Conservation (phyloP, 1,140 invertebrate species). For the Solenopsis fugax region DNA sequence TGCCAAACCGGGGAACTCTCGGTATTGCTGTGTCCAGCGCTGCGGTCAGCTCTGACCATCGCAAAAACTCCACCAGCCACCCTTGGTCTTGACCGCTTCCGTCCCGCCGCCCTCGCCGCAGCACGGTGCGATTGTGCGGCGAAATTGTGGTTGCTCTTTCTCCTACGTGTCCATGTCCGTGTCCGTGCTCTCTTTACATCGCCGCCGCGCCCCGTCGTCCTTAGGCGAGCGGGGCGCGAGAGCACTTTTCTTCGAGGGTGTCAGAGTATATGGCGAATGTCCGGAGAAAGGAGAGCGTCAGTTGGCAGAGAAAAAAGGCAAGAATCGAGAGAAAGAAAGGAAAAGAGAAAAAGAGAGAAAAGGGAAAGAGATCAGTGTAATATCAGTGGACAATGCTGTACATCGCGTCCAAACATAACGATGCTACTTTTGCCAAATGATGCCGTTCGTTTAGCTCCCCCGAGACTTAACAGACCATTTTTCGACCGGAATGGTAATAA, state of each 20-base stretch:
- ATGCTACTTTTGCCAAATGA: constrained; percentile 84
- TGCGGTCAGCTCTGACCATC: constrained; percentile 80
- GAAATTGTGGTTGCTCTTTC: constrained; percentile 80
- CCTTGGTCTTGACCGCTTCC: constrained; percentile 33
- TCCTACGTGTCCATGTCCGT: constrained; percentile 56
- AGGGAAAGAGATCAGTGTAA: constrained; percentile 61
- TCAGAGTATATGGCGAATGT: constrained; percentile 59
- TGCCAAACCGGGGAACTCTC: constrained; percentile 77
- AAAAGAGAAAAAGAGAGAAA: not conserved
- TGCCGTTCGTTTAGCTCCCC: constrained; percentile 83
- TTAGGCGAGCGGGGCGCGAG: constrained; percentile 52
- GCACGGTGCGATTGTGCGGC: constrained; percentile 74
- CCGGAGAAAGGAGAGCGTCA: constrained; percentile 72
- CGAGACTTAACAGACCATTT: constrained; percentile 78
- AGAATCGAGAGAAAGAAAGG: not conserved
- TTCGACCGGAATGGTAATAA: constrained; percentile 77
- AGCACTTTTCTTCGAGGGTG: constrained; percentile 76
- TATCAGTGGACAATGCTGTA: constrained; percentile 67
- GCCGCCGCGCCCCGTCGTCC: constrained; percentile 2
- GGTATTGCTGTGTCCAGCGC: constrained; percentile 81
- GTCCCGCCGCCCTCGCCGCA: constrained; percentile 46
- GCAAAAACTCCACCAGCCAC: constrained; percentile 67
- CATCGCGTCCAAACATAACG: constrained; percentile 74
- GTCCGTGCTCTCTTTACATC: constrained; percentile 68
- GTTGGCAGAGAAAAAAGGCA: constrained; percentile 71